phyloP scores from a whole-genome alignment of 2,113 vertebrate genomes.

The Cinclus mexicanus region DNA sequence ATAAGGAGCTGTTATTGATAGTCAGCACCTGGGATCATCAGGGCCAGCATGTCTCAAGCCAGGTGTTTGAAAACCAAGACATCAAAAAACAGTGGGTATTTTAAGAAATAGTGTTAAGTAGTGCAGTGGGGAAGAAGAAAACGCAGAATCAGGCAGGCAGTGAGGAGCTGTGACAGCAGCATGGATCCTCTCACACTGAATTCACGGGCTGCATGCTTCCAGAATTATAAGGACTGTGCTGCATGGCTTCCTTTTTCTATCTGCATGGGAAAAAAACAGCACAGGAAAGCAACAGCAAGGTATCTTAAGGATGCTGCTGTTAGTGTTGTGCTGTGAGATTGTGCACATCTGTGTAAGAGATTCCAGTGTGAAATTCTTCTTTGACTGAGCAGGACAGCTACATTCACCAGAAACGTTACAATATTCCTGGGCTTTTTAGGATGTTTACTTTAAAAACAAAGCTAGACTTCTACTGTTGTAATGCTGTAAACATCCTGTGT shows the following conservation, averaged over 20 bases:
- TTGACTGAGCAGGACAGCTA: background rate
- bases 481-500: background rate
- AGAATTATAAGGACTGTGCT: background rate
- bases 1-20: background rate
- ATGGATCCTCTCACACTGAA: accelerated
- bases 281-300: background rate
- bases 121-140: background rate
- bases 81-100: background rate
- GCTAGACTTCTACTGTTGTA: background rate
- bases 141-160: background rate
- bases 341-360: background rate
- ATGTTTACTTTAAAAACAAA: slow-evolving; percentile 17
- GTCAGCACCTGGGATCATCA: background rate
- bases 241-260: background rate
- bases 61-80: background rate
- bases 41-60: background rate
- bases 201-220: accelerated
- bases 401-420: background rate
- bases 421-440: background rate
- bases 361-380: background rate
- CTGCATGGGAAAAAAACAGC: background rate
- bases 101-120: background rate
- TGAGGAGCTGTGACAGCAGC: background rate
- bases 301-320: background rate
- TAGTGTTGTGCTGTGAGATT: background rate